Percentiles rank a stretch among this genome's conserved stretches.
Conservation (phyloP, 2,888 invertebrate genomes). For the Sphinx pinastri region DNA sequence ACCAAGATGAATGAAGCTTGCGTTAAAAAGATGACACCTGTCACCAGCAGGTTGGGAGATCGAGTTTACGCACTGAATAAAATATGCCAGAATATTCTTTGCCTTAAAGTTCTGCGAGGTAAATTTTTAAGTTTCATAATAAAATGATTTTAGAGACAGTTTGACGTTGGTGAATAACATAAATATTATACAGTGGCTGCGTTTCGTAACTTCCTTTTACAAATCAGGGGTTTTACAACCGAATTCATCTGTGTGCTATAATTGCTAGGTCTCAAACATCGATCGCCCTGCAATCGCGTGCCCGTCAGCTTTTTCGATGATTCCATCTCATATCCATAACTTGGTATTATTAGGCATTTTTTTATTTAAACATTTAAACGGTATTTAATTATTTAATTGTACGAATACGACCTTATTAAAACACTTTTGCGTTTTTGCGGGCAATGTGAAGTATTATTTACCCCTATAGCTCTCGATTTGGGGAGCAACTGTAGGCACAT, state of each 20-base stretch:
- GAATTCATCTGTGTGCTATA: background rate
- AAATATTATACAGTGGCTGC: background rate
- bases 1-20: conserved; percentile 39
- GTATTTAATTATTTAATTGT: too few relatives aligned
- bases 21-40: conserved; percentile 39
- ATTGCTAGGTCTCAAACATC: conserved; percentile 1
- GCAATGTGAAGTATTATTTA: too few relatives aligned
- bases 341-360: background rate
- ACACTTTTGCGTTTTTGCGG: too few relatives aligned
- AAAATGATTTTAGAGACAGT: too few relatives aligned
- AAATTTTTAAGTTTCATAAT: background rate
- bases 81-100: background rate
- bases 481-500: too few relatives aligned
- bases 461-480: too few relatives aligned
- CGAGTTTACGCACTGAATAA: background rate
- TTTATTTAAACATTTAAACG: too few relatives aligned
- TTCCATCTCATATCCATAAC: background rate
- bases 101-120: background rate
- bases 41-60: conserved; percentile 29
- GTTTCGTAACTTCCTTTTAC: background rate
- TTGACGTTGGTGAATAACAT: too few relatives aligned
- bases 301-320: background rate
- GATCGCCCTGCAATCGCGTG: background rate
- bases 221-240: background rate
- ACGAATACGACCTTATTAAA: too few relatives aligned